phyloP scores from a whole-genome alignment of 2,797 vertebrate genomes.

The Aeoliscus strigatus region DNA sequence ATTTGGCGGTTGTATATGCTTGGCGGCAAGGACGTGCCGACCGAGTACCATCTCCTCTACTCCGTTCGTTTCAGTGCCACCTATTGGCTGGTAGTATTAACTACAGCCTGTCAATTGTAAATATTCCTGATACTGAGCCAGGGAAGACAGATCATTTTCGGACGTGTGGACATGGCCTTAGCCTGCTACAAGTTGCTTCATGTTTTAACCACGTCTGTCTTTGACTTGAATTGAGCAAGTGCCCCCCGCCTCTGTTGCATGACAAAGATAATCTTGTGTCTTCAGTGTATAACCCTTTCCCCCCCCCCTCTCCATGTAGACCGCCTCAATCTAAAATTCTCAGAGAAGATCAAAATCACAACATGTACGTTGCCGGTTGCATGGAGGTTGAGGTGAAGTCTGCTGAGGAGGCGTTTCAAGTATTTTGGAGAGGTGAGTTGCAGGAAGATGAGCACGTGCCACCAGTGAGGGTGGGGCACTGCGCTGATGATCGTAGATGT shows the following conservation, averaged over 20 bases:
- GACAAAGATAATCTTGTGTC: not conserved
- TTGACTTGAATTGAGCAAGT: constrained; percentile 21
- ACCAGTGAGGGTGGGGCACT: not conserved
- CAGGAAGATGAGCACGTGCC: too few relatives aligned
- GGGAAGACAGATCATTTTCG: too few relatives aligned
- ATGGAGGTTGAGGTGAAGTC: constrained; percentile 96
- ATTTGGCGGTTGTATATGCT: too few relatives aligned
- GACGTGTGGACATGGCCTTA: too few relatives aligned
- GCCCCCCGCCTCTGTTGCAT: constrained; percentile 6
- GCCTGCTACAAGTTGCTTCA: constrained; percentile 21
- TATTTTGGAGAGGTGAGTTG: constrained; percentile 91
- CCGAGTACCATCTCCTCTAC: too few relatives aligned
- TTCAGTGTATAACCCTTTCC: not conserved
- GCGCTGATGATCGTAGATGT: constrained; percentile 71
- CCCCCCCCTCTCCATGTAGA: constrained; percentile 63
- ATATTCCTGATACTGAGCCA: too few relatives aligned
- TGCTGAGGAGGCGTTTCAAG: constrained; percentile 93
- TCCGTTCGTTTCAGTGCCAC: too few relatives aligned
- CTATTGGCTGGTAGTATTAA: too few relatives aligned
- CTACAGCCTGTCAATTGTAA: too few relatives aligned
- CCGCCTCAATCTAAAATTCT: constrained; percentile 90
- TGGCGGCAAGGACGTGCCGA: too few relatives aligned
- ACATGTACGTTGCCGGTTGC: constrained; percentile 95
- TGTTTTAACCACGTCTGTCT: not conserved
- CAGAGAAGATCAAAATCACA: constrained; percentile 93